These are phyloP conservation scores for Cephalotes varians DNA, from an alignment of 2,888 invertebrate species.

Conservation along the genomic window DNA sequence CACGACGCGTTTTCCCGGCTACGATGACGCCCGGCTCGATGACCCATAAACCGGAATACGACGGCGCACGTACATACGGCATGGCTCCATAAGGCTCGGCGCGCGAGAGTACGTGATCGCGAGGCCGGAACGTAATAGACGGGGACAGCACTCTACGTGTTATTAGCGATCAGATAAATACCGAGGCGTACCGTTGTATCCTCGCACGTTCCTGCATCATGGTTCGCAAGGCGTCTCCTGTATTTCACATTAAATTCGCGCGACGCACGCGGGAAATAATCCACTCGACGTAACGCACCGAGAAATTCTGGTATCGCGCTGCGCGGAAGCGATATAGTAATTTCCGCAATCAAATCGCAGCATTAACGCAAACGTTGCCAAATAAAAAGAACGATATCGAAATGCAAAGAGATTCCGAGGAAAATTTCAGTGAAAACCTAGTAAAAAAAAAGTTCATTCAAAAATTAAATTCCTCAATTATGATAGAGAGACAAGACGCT, in stretches of 20 bases:
- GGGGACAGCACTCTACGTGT: conserved; percentile 62
- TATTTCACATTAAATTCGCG: conserved; percentile 5
- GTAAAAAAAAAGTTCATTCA: neutral
- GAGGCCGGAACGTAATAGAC: conserved; percentile 61
- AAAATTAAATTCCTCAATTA: neutral
- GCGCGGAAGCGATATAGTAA: neutral
- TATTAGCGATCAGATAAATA: conserved; percentile 73
- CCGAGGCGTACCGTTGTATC: conserved; percentile 63
- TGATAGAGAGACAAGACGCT: neutral
- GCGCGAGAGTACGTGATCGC: conserved; percentile 41
- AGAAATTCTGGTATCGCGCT: conserved; percentile 1
- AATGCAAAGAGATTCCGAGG: neutral
- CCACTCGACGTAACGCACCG: neutral
- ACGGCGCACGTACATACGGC: conserved; percentile 45
- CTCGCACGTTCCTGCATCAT: conserved; percentile 33
- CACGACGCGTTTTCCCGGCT: conserved; percentile 52
- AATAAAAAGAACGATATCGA: neutral
- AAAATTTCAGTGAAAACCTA: neutral
- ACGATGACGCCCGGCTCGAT: conserved; percentile 67
- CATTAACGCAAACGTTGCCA: neutral
- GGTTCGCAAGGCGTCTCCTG: neutral
- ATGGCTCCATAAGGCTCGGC: conserved; percentile 49
- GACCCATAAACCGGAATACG: conserved; percentile 76
- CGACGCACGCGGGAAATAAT: conserved; percentile 12
- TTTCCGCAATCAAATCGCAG: neutral